Evolutionary conservation across 1,140 invertebrate genomes (phyloP).

Genomic region (Pseudobourletiella spinata): DNA sequence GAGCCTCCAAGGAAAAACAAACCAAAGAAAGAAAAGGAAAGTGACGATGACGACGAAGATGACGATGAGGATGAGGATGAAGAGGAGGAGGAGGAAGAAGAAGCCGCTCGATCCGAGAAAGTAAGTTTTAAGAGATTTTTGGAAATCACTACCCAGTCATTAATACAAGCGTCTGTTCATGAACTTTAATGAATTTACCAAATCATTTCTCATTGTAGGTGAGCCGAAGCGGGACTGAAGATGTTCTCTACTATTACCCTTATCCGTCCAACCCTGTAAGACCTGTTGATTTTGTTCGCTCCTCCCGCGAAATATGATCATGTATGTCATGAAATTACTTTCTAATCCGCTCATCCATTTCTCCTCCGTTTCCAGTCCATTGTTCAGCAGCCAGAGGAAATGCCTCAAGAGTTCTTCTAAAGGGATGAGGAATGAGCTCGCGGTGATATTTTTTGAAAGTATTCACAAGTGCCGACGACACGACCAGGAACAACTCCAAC

Average conservation of each 20-base stretch:
- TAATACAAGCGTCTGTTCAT: background rate
- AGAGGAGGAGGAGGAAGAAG: slow-evolving; percentile 32
- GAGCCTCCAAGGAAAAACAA: slow-evolving; percentile 14
- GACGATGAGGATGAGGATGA: slow-evolving; percentile 35
- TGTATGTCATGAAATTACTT: too few species aligned
- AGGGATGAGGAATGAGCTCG: too few species aligned
- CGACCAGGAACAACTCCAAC: too few species aligned
- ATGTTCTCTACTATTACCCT: slow-evolving; percentile 35
- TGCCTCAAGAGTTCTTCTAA: too few species aligned
- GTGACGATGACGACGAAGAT: slow-evolving; percentile 34
- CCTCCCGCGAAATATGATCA: too few species aligned
- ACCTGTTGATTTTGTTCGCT: too few species aligned
- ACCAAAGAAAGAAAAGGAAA: slow-evolving; percentile 25
- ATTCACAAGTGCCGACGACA: too few species aligned
- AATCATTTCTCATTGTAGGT: too few species aligned
- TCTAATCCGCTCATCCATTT: too few species aligned
- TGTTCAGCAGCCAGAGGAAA: too few species aligned
- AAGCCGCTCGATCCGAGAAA: slow-evolving; percentile 25
- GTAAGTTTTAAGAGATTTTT: slow-evolving; percentile 10
- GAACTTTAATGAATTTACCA: background rate
- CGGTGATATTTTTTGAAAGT: too few species aligned
- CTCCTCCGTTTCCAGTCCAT: too few species aligned
- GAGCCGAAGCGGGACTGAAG: slow-evolving; percentile 21
- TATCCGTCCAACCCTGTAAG: slow-evolving; percentile 26
- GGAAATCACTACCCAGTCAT: background rate